Evolutionary conservation across 1,140 invertebrate species (phyloP), one percentile per base, ranked within the genome.

Genomic region (Drosophila yakuba): DNA sequence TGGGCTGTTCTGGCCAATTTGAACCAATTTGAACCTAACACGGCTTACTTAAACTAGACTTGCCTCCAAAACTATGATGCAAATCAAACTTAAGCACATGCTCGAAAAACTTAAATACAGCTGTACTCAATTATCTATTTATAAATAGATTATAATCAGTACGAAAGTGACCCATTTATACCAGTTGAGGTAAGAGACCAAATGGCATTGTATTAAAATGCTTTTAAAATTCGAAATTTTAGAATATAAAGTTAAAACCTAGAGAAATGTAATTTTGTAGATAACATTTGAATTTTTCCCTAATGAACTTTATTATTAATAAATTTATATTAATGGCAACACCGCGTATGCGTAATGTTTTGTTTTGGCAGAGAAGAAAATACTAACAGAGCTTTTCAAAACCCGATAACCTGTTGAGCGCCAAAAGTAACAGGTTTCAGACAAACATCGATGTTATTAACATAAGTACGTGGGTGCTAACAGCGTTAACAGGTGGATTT

Each of bases 1-100:
- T 64, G 23, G 39, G 39, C 59, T 74, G 72, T 74, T 63, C 59
- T 74, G 39, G 50, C 38, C 61, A 68, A 68, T 68, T 74, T 56
- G 38, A 51, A 81, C 38, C 60, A 68, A 68, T 68, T 74, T 56
- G 38, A 51, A 81, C 74, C 72, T 60, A 85, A 69, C 74, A 74
- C 17, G 75, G 56, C 55, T 52, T 14, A 61, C 69, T 51, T 80
- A 52, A 11, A 66, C 35, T 84, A 50, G 58, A 51, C 62, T 55
- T 59, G 41, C 47, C 67, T 55, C 11, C 38, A 39, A 14, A 39
- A 10, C 7, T 32, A 2, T 32, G 2, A 32, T 32, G 32, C 32
- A 32, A 32, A 32, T 32, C 6, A 28, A 0, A 28, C 0, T 1
- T 32, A 10, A 32, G 3, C 8, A 32, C 7, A 10, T 32, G 8